Evolutionary conservation across 35 echinoderm and acorn worm species (phyloP).

Genomic region (Lytechinus pictus): DNA sequence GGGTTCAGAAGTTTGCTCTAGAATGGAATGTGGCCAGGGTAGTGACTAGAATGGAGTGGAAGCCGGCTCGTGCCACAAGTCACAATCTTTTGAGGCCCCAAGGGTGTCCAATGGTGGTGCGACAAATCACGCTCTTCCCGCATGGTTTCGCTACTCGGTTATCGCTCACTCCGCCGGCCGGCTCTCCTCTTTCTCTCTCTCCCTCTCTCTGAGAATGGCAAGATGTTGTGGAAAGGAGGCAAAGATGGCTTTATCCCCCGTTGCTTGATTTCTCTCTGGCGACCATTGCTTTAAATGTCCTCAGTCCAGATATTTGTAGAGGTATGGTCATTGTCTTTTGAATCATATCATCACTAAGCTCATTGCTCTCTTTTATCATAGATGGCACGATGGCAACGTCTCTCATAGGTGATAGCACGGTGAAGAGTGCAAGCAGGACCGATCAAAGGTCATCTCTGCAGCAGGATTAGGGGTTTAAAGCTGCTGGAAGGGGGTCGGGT

Average conservation of each 20-base stretch:
- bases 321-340: slow-evolving; percentile 4
- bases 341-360: neutral
- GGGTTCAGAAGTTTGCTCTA: neutral
- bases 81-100: neutral
- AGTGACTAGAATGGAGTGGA: neutral
- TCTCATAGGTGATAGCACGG: neutral
- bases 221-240: neutral
- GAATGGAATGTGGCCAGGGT: neutral
- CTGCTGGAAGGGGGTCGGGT: neutral
- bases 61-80: neutral
- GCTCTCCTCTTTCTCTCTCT: neutral
- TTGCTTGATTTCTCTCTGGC: neutral
- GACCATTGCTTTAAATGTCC: neutral
- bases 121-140: neutral
- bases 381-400: neutral
- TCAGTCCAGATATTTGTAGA: neutral
- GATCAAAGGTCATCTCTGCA: neutral
- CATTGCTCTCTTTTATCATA: neutral
- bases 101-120: neutral
- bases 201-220: neutral
- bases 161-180: neutral
- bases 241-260: neutral
- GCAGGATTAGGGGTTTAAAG: neutral
- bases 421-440: neutral
- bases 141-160: neutral